Evolutionary conservation across 2,113 vertebrate species (phyloP), one percentile per base, ranked within the genome.

Genomic region (Grammomys surdaster): DNA sequence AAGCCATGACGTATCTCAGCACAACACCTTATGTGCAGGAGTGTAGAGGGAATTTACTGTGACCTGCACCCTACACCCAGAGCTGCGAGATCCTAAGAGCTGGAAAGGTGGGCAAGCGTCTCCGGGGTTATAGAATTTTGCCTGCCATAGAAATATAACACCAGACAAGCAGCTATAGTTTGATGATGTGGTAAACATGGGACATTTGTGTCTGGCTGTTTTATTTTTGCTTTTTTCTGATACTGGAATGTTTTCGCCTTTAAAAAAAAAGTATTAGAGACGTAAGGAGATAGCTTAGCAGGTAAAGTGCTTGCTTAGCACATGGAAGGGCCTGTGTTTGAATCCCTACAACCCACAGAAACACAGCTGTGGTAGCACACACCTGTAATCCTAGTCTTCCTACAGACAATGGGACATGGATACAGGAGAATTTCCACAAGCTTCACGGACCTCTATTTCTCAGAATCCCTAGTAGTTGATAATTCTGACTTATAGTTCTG

Each of bases 11-110:
- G 10, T 16, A 48, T 87, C 91, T 70, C 20, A 19, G 75, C 56
- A 36, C n/a, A 17, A 12, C 73, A 9, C 17, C 60, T 75, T 1
- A 0, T 3, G 0, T 58, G 16, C 56, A 0, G 26, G 43, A 72
- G 58, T 22, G 78, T 20, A 7, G 0, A 58, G 17, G 73, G 63
- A 69, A 13, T 36, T 51, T 36, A 10, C 58, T 13, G 5, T 40
- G 63, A 9, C 72, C 48, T 11, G 2, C 3, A 33, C 17, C 40
- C 81, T 51, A 33, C 2, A 28, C 40, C 63, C 22, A 0, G 73
- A 33, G 46, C 3, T 7, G 14, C 5, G 40, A 56, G 31, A n/a
- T 31, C 65, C 43, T 5, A 28, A 80, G 72, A 67, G 24, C n/a
- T 0, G 11, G 36, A 65, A 73, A 10, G 33, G 9, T 11, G 14